Evolutionary conservation across 2,113 vertebrate species (phyloP).

Genomic region (Sigmodon hispidus): DNA sequence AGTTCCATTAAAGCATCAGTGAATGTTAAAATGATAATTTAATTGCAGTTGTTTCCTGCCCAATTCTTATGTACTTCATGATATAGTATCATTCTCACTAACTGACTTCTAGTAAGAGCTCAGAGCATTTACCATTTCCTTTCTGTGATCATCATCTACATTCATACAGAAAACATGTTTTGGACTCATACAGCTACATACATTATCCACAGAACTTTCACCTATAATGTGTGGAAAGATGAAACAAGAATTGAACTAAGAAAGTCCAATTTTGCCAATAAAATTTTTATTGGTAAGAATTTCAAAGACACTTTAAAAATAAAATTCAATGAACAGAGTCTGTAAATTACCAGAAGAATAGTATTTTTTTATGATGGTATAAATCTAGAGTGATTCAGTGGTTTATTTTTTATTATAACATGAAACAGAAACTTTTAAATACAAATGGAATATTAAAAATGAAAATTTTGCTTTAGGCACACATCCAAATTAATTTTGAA

Average conservation of each 20-base stretch:
- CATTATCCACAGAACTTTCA: neutral
- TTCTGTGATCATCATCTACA: neutral
- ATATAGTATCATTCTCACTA: neutral
- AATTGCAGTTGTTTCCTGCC: neutral
- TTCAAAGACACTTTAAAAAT: neutral
- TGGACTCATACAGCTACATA: constrained; percentile 1
- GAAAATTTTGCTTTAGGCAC: neutral
- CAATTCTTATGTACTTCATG: neutral
- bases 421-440: neutral
- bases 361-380: neutral
- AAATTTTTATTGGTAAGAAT: constrained; percentile 33
- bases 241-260: neutral
- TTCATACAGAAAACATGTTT: neutral
- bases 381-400: constrained; percentile 11
- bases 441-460: neutral
- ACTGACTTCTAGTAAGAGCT: neutral
- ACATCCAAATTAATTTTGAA: constrained; percentile 8
- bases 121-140: neutral
- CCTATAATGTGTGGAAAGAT: neutral
- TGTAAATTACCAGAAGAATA: neutral
- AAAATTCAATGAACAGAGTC: neutral
- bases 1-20: neutral
- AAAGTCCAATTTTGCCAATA: neutral
- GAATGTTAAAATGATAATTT: neutral
- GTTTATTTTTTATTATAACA: constrained; percentile 9